These are phyloP conservation scores for Trichomycterus rosablanca DNA, from an alignment of 2,113 vertebrate species.

Conservation along the genomic window DNA sequence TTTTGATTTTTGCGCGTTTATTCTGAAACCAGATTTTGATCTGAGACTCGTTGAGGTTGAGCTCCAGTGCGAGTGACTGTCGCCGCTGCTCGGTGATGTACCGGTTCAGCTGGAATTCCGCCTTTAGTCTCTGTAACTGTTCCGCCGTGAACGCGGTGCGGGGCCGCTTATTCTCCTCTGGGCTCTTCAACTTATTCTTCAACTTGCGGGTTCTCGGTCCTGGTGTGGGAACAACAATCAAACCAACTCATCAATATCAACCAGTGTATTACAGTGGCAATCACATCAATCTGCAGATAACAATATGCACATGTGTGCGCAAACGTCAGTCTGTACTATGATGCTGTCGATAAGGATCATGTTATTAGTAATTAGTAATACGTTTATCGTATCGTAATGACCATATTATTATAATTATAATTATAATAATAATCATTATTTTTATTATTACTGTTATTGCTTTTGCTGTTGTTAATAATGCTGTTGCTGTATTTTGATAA, in stretches of 20 bases:
- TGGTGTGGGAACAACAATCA: conserved; percentile 62
- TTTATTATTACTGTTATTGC: not conserved
- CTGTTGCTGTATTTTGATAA: too few relatives aligned
- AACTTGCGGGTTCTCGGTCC: conserved; percentile 90
- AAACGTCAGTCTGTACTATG: too few relatives aligned
- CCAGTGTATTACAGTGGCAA: conserved; percentile 2
- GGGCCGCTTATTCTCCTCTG: conserved; percentile 81
- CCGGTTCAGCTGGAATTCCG: conserved; percentile 79
- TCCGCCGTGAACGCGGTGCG: conserved; percentile 83
- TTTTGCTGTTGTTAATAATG: not conserved
- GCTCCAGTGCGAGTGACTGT: conserved; percentile 77
- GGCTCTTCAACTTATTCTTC: conserved; percentile 82
- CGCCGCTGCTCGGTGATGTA: conserved; percentile 83
- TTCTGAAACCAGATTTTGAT: conserved; percentile 90
- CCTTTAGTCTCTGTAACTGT: conserved; percentile 81
- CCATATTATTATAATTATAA: not conserved
- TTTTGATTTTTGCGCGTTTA: conserved; percentile 83
- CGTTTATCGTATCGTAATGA: too few relatives aligned
- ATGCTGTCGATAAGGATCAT: not conserved
- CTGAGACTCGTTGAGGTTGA: conserved; percentile 80
- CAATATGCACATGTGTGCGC: too few relatives aligned
- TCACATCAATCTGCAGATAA: too few relatives aligned
- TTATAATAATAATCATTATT: not conserved
- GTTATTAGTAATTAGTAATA: not conserved
- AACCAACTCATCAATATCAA: conserved; percentile 60